phyloP scores from a whole-genome alignment of 2,888 invertebrate species.

The Cryptus armator region DNA sequence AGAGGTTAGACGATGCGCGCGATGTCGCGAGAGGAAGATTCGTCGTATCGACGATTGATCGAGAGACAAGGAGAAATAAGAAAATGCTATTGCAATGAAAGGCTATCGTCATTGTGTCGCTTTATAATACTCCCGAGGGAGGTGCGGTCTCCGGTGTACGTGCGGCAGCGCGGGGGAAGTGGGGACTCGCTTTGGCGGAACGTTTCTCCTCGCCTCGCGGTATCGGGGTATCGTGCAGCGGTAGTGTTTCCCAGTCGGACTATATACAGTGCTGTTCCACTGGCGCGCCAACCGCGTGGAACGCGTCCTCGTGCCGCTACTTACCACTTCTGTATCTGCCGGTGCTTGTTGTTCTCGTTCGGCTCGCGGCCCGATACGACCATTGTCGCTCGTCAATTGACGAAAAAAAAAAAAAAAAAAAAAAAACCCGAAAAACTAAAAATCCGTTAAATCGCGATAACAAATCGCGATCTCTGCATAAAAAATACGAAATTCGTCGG shows the following conservation, averaged over 20 bases:
- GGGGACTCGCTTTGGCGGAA: not conserved
- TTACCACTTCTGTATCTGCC: not conserved
- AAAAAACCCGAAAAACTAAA: not conserved
- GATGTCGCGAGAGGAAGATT: too few relatives aligned
- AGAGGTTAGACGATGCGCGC: too few relatives aligned
- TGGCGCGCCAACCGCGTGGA: constrained; percentile 73
- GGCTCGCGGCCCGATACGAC: not conserved
- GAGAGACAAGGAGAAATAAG: constrained; percentile 11
- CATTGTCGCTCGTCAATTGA: not conserved
- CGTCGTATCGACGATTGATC: too few relatives aligned
- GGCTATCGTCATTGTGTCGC: not conserved
- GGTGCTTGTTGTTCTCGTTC: constrained; percentile 1
- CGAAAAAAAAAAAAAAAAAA: constrained; percentile 4
- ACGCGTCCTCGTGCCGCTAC: constrained; percentile 60
- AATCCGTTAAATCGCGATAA: constrained; percentile 12
- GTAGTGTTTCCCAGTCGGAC: constrained; percentile 70
- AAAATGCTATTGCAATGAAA: constrained; percentile 9
- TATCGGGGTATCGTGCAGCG: constrained; percentile 70
- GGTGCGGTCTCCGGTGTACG: constrained; percentile 70
- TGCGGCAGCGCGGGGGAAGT: constrained; percentile 14
- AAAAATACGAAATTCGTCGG: constrained; percentile 26
- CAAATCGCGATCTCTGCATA: not conserved
- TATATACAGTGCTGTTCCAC: constrained; percentile 80
- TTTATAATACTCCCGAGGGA: constrained; percentile 43
- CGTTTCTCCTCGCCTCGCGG: constrained; percentile 73